A percentile compares a stretch with the other conserved stretches of the same genome.
phyloP scores from a whole-genome alignment of 1,140 invertebrate species.

The Atopsyche davidsoni region DNA sequence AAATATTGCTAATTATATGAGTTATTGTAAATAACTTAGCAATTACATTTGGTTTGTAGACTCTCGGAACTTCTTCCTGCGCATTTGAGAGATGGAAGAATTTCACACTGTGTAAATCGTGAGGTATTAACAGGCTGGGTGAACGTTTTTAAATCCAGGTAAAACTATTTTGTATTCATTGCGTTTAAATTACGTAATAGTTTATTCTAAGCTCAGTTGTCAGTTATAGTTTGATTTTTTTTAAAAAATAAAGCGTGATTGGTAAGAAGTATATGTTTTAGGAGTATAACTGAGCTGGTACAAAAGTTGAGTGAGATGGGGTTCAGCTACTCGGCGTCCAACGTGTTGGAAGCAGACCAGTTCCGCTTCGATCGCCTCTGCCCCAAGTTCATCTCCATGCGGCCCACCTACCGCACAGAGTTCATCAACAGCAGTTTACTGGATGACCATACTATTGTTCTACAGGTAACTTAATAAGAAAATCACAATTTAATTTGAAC shows the following conservation, averaged over 20 bases:
- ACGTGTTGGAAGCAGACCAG: slow-evolving; percentile 46
- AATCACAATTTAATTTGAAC: no score
- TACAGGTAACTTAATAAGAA: slow-evolving; percentile 57
- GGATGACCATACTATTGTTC: slow-evolving; percentile 51
- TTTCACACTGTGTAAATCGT: slow-evolving; percentile 52
- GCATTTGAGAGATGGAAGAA: slow-evolving; percentile 60
- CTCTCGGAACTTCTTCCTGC: slow-evolving; percentile 59
- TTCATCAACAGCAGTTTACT: slow-evolving; percentile 56
- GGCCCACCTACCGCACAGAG: slow-evolving; percentile 51
- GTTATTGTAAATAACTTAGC: background rate
- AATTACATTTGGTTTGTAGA: slow-evolving; percentile 28
- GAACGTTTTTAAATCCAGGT: slow-evolving; percentile 65
- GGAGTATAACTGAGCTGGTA: slow-evolving; percentile 42
- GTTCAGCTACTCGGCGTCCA: slow-evolving; percentile 43
- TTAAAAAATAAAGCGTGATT: background rate
- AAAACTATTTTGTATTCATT: slow-evolving; percentile 21
- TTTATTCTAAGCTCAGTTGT: background rate
- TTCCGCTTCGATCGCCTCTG: slow-evolving; percentile 63
- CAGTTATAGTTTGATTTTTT: no score
- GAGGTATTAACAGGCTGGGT: slow-evolving; percentile 67
- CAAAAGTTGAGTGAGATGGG: slow-evolving; percentile 40
- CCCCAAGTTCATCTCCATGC: slow-evolving; percentile 62
- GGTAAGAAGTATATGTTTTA: slow-evolving; percentile 28
- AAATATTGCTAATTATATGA: no score
- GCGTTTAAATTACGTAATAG: background rate